These are phyloP conservation scores for Vannuccia rotundouncinata DNA, from an alignment of 2,888 invertebrate species.

Conservation along the genomic window DNA sequence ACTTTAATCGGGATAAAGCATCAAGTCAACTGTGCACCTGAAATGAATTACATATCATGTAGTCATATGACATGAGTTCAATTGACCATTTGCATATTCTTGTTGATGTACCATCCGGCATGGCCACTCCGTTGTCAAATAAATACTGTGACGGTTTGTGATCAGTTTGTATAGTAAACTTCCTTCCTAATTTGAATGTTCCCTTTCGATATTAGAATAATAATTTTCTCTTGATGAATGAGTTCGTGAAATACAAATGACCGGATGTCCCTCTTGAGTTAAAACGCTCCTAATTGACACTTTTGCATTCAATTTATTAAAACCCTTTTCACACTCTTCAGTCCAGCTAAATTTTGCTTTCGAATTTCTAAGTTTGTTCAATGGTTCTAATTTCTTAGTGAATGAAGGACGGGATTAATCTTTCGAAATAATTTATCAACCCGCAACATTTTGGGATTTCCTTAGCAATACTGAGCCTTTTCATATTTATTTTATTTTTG, in stretches of 20 bases:
- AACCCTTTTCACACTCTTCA: constrained; percentile 33
- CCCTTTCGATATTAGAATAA: constrained; percentile 25
- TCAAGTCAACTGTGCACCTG: constrained; percentile 14
- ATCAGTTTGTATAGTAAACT: constrained; percentile 22
- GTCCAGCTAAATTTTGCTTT: constrained; percentile 28
- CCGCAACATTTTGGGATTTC: constrained; percentile 34
- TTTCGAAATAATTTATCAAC: constrained; percentile 35
- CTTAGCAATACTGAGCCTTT: constrained; percentile 34
- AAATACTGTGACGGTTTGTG: constrained; percentile 33
- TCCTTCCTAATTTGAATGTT: not conserved
- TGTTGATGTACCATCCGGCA: constrained; percentile 30
- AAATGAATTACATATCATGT: not conserved
- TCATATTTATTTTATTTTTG: constrained; percentile 27
- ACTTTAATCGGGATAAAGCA: constrained; percentile 26
- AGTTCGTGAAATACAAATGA: constrained; percentile 27
- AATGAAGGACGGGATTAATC: constrained; percentile 38
- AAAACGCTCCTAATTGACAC: constrained; percentile 27
- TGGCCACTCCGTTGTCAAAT: constrained; percentile 1
- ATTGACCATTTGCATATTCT: constrained; percentile 32
- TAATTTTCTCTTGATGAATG: not conserved
- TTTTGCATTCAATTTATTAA: constrained; percentile 33
- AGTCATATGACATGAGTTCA: constrained; percentile 20
- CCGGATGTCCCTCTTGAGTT: constrained; percentile 32
- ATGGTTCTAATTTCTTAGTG: constrained; percentile 35
- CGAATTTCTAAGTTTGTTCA: constrained; percentile 36